Evolutionary conservation across 2,797 vertebrate genomes (phyloP).

Genomic region (Sciaenops ocellatus): DNA sequence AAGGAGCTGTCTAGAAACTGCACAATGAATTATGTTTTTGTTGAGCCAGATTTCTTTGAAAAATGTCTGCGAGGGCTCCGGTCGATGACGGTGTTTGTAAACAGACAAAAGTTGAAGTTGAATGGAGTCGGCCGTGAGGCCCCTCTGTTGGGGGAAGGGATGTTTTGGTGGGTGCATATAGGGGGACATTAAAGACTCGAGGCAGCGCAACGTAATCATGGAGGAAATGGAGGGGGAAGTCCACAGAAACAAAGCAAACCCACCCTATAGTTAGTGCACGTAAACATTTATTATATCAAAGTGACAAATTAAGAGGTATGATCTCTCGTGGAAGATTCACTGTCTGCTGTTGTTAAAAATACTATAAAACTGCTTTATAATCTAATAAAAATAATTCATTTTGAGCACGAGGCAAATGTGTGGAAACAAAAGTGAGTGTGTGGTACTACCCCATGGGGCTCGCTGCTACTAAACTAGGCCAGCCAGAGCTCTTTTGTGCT

Average conservation of each 20-base stretch:
- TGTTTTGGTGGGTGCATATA: constrained; percentile 51
- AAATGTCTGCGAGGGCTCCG: background rate
- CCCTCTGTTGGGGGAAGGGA: constrained; percentile 57
- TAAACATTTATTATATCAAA: background rate
- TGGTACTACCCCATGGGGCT: constrained; percentile 15
- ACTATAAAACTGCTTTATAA: too few relatives aligned
- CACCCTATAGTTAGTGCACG: background rate
- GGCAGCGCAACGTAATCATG: background rate
- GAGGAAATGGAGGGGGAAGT: constrained; percentile 45
- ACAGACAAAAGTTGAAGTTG: constrained; percentile 75
- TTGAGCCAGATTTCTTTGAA: too few relatives aligned
- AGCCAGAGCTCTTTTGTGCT: constrained; percentile 53
- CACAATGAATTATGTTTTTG: too few relatives aligned
- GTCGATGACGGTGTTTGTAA: constrained; percentile 68
- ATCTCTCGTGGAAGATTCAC: background rate
- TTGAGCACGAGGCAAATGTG: background rate
- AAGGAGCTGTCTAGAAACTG: background rate
- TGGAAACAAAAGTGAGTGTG: constrained; percentile 16
- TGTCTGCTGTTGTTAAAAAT: background rate
- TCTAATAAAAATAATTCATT: background rate
- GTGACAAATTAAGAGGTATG: background rate
- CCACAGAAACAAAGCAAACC: background rate
- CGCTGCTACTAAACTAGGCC: constrained; percentile 48
- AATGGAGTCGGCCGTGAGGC: constrained; percentile 32
- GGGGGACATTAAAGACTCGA: constrained; percentile 28